Evolutionary conservation across 2,888 invertebrate genomes (phyloP), one percentile per base, ranked within the genome.

Genomic region (Thereva nobilitata): DNA sequence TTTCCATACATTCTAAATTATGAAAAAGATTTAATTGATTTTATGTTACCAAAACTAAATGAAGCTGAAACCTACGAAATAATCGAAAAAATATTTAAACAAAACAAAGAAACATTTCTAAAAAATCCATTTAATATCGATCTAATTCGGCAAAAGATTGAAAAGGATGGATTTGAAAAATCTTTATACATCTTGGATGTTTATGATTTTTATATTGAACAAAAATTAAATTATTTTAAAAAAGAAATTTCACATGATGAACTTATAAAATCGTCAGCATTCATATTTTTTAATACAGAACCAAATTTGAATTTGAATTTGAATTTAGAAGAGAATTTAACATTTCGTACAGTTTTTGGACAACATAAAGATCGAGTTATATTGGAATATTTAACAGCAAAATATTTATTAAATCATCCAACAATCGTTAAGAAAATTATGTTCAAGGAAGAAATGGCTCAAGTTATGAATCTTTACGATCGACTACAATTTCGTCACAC

Each of bases 341-440:
- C 12, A 12, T 55, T 55, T 10, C 9, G 40, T 3, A 6, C n/a
- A 7, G 41, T 42, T n/a, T 55, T 55, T 12, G 55, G 41, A 55
- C 5, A 55, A 6, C 40, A 8, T 55, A 55, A 55, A 8, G 23
- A 8, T 8, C 38, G 55, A 41, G 40, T 41, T 10, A 9, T 55
- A 8, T 23, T 41, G 4, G 55, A 55, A 42, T 55, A 55, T n/a
- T 55, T 55, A 23, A n/a, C 55, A 6, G 55, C 55, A 5, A 41
- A 34, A 23, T 55, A 41, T 12, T 9, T 55, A 6, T 40, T 23
- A 55, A 41, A 41, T 10, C n/a, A 55, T 10, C 10, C 55, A 12
- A 41, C 37, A 41, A 41, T 55, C 9, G 23, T 55, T 41, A 55
- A 55, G 9, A 9, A 34, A 5, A 9, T 55, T 5, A 41, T 41